Evolutionary conservation across 2,797 vertebrate genomes (phyloP).

Genomic region (Crenuchus spilurus): DNA sequence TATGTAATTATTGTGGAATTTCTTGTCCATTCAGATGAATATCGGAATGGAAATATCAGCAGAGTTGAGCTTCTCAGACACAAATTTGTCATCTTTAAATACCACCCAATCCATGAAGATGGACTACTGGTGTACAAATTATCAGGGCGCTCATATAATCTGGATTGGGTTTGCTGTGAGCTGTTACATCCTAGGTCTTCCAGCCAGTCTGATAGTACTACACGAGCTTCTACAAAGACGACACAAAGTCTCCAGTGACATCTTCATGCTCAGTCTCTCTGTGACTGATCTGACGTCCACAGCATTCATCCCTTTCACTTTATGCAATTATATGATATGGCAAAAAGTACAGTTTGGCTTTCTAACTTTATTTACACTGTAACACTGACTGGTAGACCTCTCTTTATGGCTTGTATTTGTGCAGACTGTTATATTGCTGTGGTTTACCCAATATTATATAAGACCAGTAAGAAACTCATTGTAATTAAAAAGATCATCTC

Average conservation of each 20-base stretch:
- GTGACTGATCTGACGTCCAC: conserved; percentile 63
- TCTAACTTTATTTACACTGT: conserved; percentile 19
- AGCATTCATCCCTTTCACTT: conserved; percentile 28
- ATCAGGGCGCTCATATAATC: not conserved
- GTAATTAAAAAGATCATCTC: conserved; percentile 45
- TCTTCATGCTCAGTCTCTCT: conserved; percentile 65
- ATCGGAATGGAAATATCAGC: not conserved
- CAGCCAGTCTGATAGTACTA: conserved; percentile 56
- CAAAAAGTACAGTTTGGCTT: fast-evolving
- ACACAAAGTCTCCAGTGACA: conserved; percentile 45
- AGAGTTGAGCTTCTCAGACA: not conserved
- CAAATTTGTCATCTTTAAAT: conserved; percentile 3
- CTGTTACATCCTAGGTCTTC: conserved; percentile 57
- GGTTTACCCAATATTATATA: conserved; percentile 69
- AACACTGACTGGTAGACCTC: conserved; percentile 61
- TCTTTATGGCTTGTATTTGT: conserved; percentile 70
- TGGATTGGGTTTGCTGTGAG: not conserved
- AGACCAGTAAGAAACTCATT: conserved; percentile 55
- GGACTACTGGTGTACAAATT: conserved; percentile 19
- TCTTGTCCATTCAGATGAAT: not conserved
- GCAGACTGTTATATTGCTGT: conserved; percentile 73
- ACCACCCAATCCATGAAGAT: not conserved
- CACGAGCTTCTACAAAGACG: conserved; percentile 53
- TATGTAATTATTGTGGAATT: not conserved
- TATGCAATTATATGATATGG: conserved; percentile 42